Base-by-base conservation (phyloP, 2,888 invertebrate genomes). In the Electrophaes corylata region DNA sequence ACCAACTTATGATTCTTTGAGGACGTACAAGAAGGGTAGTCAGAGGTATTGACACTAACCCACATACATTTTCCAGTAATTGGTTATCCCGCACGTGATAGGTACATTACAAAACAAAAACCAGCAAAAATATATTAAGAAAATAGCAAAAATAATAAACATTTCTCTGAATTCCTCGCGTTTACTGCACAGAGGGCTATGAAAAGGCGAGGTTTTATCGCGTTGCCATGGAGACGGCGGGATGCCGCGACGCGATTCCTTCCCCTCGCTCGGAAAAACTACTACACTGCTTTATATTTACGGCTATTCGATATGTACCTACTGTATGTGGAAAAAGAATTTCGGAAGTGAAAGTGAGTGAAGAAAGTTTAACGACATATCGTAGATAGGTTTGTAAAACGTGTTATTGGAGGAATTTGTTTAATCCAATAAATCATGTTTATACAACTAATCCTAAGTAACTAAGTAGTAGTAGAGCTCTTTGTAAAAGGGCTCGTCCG, bases 121-220 rank as follows among this genome's bases (percentile, higher is more conserved):
- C 6, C 2, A 41, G 31, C 12, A 41, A 33, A 26, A 51, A 37
- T 14, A 44, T 52, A 44, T 26, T 44, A 31, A 39, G 16, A 12
- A 50, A 46, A 45, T 33, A 44, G 16, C 16, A 51, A 58, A 50
- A 50, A 50, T 40, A 48, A 31, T 40, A 57, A 41, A 47, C 10
- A 53, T 51, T 67, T 64, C 53, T 86, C 79, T 78, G 68, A 72
- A 75, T 72, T 68, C 73, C 63, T 65, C 69, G 68, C 79, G 72
- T 86, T 75, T 83, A 86, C 87, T 86, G 69, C 72, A 67, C 70
- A 62, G 79, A 82, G 81, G 86, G 86, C 88, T 88, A 85, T 89
- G 90, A 89, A 88, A 89, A 90, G 90, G 86, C 83, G 86, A 90
- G 89, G 91, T 87, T 91, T 91, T 91, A 91, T 92, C 91, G 88